Conservation (phyloP, 2,797 vertebrate genomes). For the Xiphorhynchus erythropygius region DNA sequence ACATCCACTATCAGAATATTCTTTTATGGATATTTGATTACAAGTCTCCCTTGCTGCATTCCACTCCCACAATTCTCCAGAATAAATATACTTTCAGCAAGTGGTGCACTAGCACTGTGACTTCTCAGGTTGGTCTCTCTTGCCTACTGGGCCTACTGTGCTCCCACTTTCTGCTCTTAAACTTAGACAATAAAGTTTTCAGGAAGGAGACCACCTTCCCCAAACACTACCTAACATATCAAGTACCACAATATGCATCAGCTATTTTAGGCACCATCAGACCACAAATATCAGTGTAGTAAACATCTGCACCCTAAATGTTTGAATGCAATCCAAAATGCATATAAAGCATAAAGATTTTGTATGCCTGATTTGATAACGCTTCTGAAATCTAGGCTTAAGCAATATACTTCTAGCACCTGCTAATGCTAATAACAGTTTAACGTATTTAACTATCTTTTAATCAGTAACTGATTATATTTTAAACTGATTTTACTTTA, state of each 20-base stretch:
- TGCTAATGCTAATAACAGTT: neutral
- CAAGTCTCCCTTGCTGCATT: neutral
- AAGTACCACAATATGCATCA: neutral
- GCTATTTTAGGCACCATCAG: neutral
- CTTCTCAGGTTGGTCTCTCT: neutral
- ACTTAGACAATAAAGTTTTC: neutral
- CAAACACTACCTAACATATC: neutral
- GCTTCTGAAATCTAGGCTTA: neutral
- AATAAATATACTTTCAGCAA: neutral
- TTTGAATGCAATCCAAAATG: neutral
- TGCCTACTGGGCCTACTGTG: neutral
- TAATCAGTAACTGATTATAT: neutral
- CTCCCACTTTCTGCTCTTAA: neutral
- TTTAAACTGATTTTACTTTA: neutral
- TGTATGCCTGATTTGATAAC: neutral
- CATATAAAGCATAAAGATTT: neutral
- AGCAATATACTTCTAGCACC: neutral
- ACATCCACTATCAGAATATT: neutral
- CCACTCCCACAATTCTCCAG: fast-evolving
- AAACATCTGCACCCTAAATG: neutral
- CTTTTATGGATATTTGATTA: neutral
- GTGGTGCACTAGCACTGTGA: neutral
- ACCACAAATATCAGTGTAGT: neutral
- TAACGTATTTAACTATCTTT: neutral
- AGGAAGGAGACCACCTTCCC: neutral